These are phyloP conservation scores for Numenius arquata DNA, from an alignment of 2,113 vertebrate species.

Conservation along the genomic window DNA sequence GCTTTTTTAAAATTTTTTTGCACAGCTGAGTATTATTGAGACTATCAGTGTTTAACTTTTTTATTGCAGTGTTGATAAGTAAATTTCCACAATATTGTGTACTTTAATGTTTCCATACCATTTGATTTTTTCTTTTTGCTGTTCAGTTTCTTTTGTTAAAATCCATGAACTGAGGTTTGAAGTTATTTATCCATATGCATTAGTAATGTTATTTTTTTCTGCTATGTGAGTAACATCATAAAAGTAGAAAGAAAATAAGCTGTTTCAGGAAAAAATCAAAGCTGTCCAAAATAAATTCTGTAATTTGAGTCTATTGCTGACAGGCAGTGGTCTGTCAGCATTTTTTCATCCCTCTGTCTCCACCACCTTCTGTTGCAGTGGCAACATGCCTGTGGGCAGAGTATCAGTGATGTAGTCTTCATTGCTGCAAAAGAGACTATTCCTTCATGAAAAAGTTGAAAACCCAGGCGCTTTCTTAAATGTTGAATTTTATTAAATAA, in stretches of 20 bases:
- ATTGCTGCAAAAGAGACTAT: not conserved
- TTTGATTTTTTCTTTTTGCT: not conserved
- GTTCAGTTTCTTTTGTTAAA: not conserved
- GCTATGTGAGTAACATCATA: not conserved
- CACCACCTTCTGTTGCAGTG: constrained; percentile 11
- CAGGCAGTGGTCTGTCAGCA: constrained; percentile 8
- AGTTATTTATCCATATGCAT: not conserved
- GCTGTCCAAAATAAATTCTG: not conserved
- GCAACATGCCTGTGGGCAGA: not conserved
- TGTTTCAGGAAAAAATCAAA: not conserved
- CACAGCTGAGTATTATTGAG: not conserved
- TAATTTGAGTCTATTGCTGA: not conserved
- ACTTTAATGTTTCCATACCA: not conserved
- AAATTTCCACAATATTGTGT: not conserved
- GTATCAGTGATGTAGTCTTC: not conserved
- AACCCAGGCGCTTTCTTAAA: not conserved
- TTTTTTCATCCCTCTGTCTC: not conserved
- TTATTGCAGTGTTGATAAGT: not conserved
- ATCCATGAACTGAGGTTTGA: not conserved
- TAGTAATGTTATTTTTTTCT: not conserved
- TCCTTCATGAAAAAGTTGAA: not conserved
- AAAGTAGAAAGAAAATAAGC: not conserved
- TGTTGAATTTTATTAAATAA: not conserved
- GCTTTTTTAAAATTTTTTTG: not conserved
- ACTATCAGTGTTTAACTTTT: not conserved